Base-by-base conservation (phyloP, 2,888 invertebrate genomes). In the Caenorhabditis japonica region DNA sequence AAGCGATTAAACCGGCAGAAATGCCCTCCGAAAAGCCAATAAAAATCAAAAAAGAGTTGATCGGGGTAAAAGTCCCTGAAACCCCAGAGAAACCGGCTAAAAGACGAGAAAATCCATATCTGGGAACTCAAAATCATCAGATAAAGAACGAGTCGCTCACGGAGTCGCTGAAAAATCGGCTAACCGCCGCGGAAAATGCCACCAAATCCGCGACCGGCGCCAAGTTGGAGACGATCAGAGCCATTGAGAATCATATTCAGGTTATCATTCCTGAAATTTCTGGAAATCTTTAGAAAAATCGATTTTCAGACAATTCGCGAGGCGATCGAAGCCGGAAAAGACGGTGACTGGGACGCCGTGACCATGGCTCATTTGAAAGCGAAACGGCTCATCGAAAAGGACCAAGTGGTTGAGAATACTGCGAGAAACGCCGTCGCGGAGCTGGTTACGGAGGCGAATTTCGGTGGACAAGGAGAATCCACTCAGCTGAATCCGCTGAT, bases 401-500 rank as follows among this genome's bases (percentile, higher is more conserved):
- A 75, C 51, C 19, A 52, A n/a, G 55, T 58, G 23, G 34, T n/a
- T 4, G 77, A 77, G 51, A 64, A 72, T 10, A 13, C 17, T 4
- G 75, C 71, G 5, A 53, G 72, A 52, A 69, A 69, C 30, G 38
- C 47, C 2, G 56, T 77, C 10, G 75, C 61, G 2, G 69, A 64
- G 8, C 44, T 77, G 7, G 69, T 69, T 8, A 64, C 53, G 55
- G 75, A 70, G 7, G 85, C 82, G 79, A 87, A 74, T 41, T 72
- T 73, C 17, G 84, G 83, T 15, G 55, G 62, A 7, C 75, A 77
- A 60, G 75, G 75, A 4, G 69, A 75, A 47, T 77, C 82, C 0
- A 89, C 89, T 1, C 85, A 88, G 69, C 81, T 84, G n/a, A 89
- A 89, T 75, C 86, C 86, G 52, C 70, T 83, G 7, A 68, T 89